Conservation (phyloP, 2,888 invertebrate genomes). For the Drosophila tanythrix region DNA sequence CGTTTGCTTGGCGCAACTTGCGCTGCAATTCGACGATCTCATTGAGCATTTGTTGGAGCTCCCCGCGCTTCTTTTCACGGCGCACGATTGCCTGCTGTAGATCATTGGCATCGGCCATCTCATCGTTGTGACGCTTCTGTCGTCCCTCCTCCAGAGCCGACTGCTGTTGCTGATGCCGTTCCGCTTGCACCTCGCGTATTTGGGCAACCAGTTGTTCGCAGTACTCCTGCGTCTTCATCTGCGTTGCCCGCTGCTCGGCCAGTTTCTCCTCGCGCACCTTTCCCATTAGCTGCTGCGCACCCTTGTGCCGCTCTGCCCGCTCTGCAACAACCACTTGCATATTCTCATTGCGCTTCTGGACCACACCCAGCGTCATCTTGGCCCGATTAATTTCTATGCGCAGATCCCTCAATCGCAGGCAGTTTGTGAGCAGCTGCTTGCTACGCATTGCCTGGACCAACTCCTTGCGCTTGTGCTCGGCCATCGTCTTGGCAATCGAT, state of each 20-base stretch:
- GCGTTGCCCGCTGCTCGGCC: constrained; percentile 25
- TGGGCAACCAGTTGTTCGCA: constrained; percentile 49
- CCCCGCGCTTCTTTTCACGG: constrained; percentile 32
- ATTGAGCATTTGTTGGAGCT: constrained; percentile 39
- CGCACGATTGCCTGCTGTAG: constrained; percentile 13
- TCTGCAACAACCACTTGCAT: background rate
- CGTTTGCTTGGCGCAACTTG: constrained; percentile 7
- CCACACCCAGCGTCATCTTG: constrained; percentile 50
- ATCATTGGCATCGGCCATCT: constrained; percentile 25
- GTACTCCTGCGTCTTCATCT: constrained; percentile 35
- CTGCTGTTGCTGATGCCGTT: constrained; percentile 21
- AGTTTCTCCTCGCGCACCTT: constrained; percentile 37
- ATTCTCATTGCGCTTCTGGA: constrained; percentile 16
- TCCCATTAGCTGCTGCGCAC: constrained; percentile 28
- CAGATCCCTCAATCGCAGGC: constrained; percentile 40
- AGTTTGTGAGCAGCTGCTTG: constrained; percentile 48
- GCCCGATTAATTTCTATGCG: constrained; percentile 48
- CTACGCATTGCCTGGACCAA: constrained; percentile 39
- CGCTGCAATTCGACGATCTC: constrained; percentile 29
- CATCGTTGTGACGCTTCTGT: constrained; percentile 45
- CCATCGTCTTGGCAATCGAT: constrained; percentile 38
- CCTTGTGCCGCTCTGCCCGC: constrained; percentile 17
- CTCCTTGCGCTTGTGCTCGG: constrained; percentile 37
- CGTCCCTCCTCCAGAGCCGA: constrained; percentile 42
- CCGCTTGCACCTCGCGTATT: constrained; percentile 29